A percentile compares a stretch with the other conserved stretches of the same genome.
phyloP scores from a whole-genome alignment of 2,888 invertebrate genomes.

The Odontocolon sp. region DNA sequence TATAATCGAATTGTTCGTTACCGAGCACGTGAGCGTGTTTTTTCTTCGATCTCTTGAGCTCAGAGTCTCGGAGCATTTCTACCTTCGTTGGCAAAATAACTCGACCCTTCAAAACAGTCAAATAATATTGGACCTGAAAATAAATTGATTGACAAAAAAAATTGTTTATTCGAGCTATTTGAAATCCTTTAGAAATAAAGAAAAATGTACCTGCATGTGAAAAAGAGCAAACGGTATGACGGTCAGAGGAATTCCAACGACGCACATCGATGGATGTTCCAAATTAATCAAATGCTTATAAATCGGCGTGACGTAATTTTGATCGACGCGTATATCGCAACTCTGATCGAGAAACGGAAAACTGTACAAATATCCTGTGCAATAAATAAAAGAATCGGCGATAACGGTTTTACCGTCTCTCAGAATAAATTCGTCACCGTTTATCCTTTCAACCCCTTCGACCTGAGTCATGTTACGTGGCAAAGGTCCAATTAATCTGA shows the following conservation, averaged over 20 bases:
- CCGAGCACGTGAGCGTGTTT: slow-evolving; percentile 80
- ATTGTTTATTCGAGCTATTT: slow-evolving; percentile 47
- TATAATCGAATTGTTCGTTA: slow-evolving; percentile 80
- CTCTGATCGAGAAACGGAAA: slow-evolving; percentile 87
- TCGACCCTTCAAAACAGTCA: slow-evolving; percentile 84
- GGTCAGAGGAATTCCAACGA: slow-evolving; percentile 87
- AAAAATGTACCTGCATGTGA: slow-evolving; percentile 89
- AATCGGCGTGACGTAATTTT: slow-evolving; percentile 86
- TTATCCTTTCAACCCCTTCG: slow-evolving; percentile 82
- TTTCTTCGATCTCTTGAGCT: slow-evolving; percentile 81
- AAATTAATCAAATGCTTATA: slow-evolving; percentile 91
- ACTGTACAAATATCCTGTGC: slow-evolving; percentile 88
- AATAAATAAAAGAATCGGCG: slow-evolving; percentile 86
- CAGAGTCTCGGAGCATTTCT: slow-evolving; percentile 85
- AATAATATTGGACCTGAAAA: slow-evolving; percentile 84
- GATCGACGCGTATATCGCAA: slow-evolving; percentile 84
- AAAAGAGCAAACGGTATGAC: slow-evolving; percentile 87
- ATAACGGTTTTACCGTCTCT: slow-evolving; percentile 84
- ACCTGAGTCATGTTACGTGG: slow-evolving; percentile 83
- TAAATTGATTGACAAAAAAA: neutral
- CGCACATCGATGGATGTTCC: slow-evolving; percentile 87
- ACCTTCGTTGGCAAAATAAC: slow-evolving; percentile 84
- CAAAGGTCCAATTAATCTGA: slow-evolving; percentile 80
- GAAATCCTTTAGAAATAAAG: too few relatives aligned
- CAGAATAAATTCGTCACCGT: slow-evolving; percentile 83